Evolutionary conservation across 2,113 vertebrate genomes (phyloP), one percentile per base, ranked within the genome.

Genomic region (Dipodomys spectabilis): DNA sequence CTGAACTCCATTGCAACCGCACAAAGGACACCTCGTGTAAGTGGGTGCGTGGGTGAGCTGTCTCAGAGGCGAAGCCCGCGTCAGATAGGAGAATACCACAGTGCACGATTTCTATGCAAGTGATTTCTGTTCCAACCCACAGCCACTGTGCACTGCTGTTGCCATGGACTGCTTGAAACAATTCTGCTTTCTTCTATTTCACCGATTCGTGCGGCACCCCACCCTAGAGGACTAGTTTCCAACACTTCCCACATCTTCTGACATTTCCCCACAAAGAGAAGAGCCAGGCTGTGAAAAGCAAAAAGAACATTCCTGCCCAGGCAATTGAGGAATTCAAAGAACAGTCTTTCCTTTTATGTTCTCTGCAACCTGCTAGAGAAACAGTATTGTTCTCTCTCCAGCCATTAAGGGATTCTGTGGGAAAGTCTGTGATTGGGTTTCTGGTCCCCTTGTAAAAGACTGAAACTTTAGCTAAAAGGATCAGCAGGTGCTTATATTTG

Each of bases 11-110:
- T 3, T 8, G 10, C 67, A 60, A 6, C 23, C 30, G 49, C 2
- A 0, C 2, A 1, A 71, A 3, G 0, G 19, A 11, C 3, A 30
- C 15, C 57, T 0, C 0, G 27, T 25, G 57, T 22, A 9, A 6
- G 30, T 4, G 32, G 57, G 74, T 16, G 15, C 23, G 30, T 15
- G 2, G 18, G 4, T 20, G 44, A 45, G 35, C 75, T n/a, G 25
- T 49, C 65, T 44, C 53, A 9, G 30, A 64, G 18, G 32, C 27
- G 9, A 64, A 32, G 25, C 45, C 0, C 6, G 30, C 9, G 27
- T 35, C 22, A 9, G 0, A 3, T 11, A 1, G 5, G 69, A 28
- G 25, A 62, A 81, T 18, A 12, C 23, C 35, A 53, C 22, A 2
- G 30, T 8, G n/a, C 27, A 7, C 25, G 22, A 25, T 49, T 19